Percentiles rank a stretch among this genome's conserved stretches.
Evolutionary conservation across 2,888 invertebrate species (phyloP).

Genomic region (Nomada flava): DNA sequence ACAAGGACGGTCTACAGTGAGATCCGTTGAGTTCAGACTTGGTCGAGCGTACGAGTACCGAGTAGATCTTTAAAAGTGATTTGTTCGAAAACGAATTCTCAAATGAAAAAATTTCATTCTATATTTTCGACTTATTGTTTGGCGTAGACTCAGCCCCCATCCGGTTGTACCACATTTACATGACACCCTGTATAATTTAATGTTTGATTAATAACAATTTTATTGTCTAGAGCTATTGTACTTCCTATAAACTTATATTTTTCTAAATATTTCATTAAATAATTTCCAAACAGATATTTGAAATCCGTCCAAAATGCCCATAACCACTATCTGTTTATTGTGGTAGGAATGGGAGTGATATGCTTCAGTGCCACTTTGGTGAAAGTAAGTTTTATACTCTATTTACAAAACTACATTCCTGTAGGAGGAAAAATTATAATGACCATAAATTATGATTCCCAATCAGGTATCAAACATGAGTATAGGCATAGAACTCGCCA

Average conservation of each 20-base stretch:
- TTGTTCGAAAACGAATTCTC: background rate
- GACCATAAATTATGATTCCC: background rate
- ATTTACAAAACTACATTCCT: too few species aligned
- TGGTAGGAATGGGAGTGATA: too few species aligned
- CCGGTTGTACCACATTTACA: background rate
- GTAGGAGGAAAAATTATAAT: rapidly evolving
- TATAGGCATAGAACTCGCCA: background rate
- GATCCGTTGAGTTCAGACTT: background rate
- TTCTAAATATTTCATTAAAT: too few species aligned
- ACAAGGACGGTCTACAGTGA: background rate
- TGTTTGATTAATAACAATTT: too few species aligned
- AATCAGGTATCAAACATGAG: background rate
- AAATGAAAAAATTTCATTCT: background rate
- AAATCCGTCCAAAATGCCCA: background rate
- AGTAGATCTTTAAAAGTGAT: background rate
- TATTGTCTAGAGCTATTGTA: too few species aligned
- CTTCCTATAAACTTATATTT: too few species aligned
- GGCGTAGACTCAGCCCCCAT: background rate
- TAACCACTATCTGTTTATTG: too few species aligned
- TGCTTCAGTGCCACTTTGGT: too few species aligned
- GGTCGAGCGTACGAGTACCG: background rate
- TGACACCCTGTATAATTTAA: too few species aligned
- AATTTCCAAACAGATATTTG: too few species aligned
- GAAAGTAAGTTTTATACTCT: too few species aligned
- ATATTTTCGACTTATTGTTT: background rate